Percentiles rank a stretch among this genome's conserved stretches.
phyloP scores from a whole-genome alignment of 2,888 invertebrate species.

The Petrolisthes cinctipes region DNA sequence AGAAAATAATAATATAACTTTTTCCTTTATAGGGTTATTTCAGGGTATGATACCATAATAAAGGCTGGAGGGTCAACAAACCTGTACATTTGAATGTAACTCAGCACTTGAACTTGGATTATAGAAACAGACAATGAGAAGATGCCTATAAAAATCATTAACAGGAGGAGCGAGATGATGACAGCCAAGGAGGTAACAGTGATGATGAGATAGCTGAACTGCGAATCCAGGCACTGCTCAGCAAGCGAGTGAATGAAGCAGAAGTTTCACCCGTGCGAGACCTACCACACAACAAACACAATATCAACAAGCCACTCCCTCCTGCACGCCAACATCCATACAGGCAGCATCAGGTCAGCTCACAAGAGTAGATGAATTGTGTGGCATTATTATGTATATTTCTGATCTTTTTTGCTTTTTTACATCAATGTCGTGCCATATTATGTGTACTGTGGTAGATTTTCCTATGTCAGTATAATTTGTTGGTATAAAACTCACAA shows the following conservation, averaged over 20 bases:
- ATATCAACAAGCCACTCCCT: conserved; percentile 31
- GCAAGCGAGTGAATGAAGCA: conserved; percentile 64
- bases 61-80: neutral
- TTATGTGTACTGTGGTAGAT: no score
- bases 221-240: conserved; percentile 63
- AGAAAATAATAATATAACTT: no score
- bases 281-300: conserved; percentile 18
- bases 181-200: conserved; percentile 59
- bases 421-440: no score
- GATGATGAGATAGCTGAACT: conserved; percentile 65
- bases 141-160: neutral
- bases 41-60: neutral
- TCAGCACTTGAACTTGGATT: neutral
- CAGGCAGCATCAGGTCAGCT: conserved; percentile 20
- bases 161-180: conserved; percentile 51
- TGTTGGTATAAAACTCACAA: no score
- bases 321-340: conserved; percentile 20
- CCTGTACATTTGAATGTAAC: neutral
- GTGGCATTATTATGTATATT: no score
- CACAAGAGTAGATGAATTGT: no score
- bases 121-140: neutral
- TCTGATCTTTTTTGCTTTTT: no score
- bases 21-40: neutral
- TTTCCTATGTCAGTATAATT: no score
- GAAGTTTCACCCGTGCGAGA: conserved; percentile 59